Evolutionary conservation across 2,113 vertebrate species (phyloP).

Genomic region (Ploceus nigricollis): DNA sequence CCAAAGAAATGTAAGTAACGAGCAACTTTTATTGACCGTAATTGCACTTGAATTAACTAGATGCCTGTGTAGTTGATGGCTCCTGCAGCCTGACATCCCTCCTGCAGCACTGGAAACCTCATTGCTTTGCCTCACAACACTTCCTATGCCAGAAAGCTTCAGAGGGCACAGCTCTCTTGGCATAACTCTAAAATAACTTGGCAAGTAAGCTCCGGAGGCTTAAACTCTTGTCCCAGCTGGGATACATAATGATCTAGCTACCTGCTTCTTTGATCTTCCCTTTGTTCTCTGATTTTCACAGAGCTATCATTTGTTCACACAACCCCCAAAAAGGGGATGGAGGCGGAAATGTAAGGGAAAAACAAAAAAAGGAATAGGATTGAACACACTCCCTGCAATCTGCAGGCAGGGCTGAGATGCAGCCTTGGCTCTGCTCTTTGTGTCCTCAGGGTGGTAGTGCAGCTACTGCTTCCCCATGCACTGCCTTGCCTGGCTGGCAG

Average conservation of each 20-base stretch:
- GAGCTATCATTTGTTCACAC: neutral
- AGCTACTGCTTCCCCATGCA: neutral
- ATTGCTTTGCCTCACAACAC: neutral
- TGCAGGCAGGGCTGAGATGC: neutral
- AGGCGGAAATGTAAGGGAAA: neutral
- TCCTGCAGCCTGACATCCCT: constrained; percentile 12
- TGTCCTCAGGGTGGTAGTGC: constrained; percentile 44
- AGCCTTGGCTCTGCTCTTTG: neutral
- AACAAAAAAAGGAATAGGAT: neutral
- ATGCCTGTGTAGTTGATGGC: constrained; percentile 2
- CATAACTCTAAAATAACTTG: constrained; percentile 11
- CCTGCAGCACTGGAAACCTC: neutral
- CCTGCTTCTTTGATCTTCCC: constrained; percentile 25
- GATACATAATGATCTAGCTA: constrained; percentile 3
- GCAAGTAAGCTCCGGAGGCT: neutral
- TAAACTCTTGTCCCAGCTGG: neutral
- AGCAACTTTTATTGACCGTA: neutral
- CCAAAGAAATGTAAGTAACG: neutral
- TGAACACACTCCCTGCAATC: neutral
- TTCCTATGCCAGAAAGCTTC: constrained; percentile 17
- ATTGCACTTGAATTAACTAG: constrained; percentile 16
- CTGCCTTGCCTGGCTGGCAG: neutral
- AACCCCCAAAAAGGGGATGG: neutral
- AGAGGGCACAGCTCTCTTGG: constrained; percentile 30
- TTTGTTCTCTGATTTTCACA: constrained; percentile 21